Base-by-base conservation (phyloP, 2,797 vertebrate species). In the Danio tinwini region DNA sequence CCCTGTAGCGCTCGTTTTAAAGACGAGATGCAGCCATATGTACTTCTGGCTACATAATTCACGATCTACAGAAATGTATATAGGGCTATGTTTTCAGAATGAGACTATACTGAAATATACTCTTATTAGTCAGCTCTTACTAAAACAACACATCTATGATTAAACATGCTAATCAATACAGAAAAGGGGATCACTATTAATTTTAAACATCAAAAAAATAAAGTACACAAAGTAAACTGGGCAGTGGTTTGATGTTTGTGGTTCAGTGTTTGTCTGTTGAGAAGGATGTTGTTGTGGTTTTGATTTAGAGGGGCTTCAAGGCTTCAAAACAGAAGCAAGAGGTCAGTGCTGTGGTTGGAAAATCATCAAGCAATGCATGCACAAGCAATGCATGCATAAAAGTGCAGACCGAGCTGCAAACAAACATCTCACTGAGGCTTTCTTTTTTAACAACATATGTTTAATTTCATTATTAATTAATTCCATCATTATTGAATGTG, bases 291-390 rank as follows among this genome's bases (percentile, higher is more conserved):
- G 44, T 56, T 52, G 61, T 76, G 58, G 59, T 68, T 76, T 67
- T 58, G 40, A 55, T 76, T 10, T 74, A 76, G 61, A 53, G 42
- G 63, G 49, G 40, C 53, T 44, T 68, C 49, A 76, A 47, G 49
- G 40, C 53, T 44, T 68, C 49, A 76, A 47, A 76, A 76, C 13
- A 42, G 44, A 76, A 55, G 13, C 19, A n/a, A 65, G 17, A 44
- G 74, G 74, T 76, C 74, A 76, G 52, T 56, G 21, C 6, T 67
- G 63, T 68, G 74, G 74, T 16, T 76, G 74, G 74, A 76, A 76
- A 72, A 58, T 45, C 1, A 21, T 37, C 63, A 47, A 58, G 67
- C 63, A 55, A 67, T 47, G 13, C n/a, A n/a, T n/a, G 40, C 0
- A 10, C 52, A 44, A 72, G 53, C 40, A 56, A 72, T 45, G 52